A percentile compares a stretch with the other conserved stretches of the same genome.
phyloP scores from a whole-genome alignment of 2,113 vertebrate species.

The Progne subis region DNA sequence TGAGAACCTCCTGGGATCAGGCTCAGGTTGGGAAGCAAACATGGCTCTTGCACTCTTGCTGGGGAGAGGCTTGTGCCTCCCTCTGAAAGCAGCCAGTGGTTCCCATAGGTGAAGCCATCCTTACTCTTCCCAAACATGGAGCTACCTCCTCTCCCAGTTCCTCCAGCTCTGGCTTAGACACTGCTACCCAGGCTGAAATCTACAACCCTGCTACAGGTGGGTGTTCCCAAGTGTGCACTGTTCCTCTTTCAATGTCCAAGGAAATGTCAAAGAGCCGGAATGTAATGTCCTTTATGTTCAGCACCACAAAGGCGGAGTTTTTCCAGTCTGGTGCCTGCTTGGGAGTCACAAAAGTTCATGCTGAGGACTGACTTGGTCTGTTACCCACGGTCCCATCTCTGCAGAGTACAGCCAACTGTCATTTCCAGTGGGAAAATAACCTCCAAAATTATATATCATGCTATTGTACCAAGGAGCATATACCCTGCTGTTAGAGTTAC shows the following conservation, averaged over 20 bases:
- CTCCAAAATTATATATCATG: neutral
- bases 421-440: neutral
- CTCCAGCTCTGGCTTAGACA: neutral
- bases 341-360: neutral
- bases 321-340: neutral
- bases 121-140: rapidly evolving
- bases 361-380: neutral
- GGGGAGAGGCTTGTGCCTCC: neutral
- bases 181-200: neutral
- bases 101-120: neutral
- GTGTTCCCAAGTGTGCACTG: neutral
- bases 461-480: neutral
- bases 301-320: neutral
- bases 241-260: neutral
- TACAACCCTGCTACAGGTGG: rapidly evolving
- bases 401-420: neutral
- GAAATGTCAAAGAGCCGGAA: neutral
- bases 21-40: neutral
- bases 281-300: neutral
- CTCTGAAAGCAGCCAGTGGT: neutral
- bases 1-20: neutral
- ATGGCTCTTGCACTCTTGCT: neutral
- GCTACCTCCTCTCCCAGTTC: neutral
- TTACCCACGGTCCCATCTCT: neutral
- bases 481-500: neutral